Conservation (phyloP, 2,888 invertebrate genomes). For the Fragum sueziense region DNA sequence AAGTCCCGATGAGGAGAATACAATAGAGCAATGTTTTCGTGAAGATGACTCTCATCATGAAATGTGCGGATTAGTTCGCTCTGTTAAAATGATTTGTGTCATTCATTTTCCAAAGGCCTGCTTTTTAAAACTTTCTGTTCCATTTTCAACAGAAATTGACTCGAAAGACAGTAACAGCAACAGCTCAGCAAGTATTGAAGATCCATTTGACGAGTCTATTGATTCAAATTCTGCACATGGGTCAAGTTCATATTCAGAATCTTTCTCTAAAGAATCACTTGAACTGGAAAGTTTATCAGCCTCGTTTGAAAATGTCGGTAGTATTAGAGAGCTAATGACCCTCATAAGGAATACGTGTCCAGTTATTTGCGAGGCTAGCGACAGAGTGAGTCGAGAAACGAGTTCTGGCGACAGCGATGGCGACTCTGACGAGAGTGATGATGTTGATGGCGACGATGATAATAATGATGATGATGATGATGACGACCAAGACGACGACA, state of each 20-base stretch:
- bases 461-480: not conserved
- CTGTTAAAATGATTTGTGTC: conserved; percentile 14
- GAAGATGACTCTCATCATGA: not conserved
- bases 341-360: conserved; percentile 43
- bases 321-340: conserved; percentile 44
- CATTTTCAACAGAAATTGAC: not conserved
- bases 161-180: not conserved
- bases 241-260: not conserved
- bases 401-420: not conserved
- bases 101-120: conserved; percentile 25
- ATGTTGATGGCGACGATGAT: conserved; percentile 4
- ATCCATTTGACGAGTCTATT: not conserved
- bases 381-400: not conserved
- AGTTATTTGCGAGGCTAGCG: conserved; percentile 25
- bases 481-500: not conserved
- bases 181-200: not conserved
- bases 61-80: conserved; percentile 13
- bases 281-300: conserved; percentile 44
- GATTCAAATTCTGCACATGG: not conserved
- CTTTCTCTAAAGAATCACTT: not conserved
- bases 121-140: not conserved
- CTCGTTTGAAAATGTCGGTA: conserved; percentile 45
- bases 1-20: not conserved
- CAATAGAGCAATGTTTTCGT: conserved; percentile 18
- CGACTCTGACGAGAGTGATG: conserved; percentile 5